A percentile compares a stretch with the other conserved stretches of the same genome.
phyloP scores from a whole-genome alignment of 1,140 invertebrate species.

The Drosophila punjabiensis region DNA sequence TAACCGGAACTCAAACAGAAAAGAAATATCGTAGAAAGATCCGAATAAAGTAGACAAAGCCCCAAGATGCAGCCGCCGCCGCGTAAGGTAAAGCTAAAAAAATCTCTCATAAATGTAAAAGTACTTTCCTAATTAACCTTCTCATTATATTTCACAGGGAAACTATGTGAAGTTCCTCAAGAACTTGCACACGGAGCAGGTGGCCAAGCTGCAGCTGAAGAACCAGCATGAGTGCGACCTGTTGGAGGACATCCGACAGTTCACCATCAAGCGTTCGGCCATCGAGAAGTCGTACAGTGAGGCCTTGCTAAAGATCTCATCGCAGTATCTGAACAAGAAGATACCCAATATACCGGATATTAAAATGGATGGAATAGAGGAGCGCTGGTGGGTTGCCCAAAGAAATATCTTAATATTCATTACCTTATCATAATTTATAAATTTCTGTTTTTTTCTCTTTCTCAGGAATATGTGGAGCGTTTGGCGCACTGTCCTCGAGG shows the following conservation, averaged over 20 bases:
- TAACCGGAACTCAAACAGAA: constrained; percentile 46
- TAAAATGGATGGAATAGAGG: constrained; percentile 94
- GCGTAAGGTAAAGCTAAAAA: constrained; percentile 73
- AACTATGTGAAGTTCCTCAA: constrained; percentile 95
- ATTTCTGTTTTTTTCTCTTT: neutral
- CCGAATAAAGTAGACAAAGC: constrained; percentile 51
- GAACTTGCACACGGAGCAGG: constrained; percentile 96
- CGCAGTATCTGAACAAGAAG: constrained; percentile 96
- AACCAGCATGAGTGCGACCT: constrained; percentile 98
- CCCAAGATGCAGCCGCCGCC: constrained; percentile 84
- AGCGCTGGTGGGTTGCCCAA: constrained; percentile 90
- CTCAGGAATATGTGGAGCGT: constrained; percentile 98
- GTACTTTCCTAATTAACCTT: neutral
- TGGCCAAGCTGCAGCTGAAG: constrained; percentile 95
- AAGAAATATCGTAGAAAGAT: constrained; percentile 31
- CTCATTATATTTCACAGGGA: constrained; percentile 87
- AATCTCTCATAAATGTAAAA: neutral
- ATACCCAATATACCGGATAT: constrained; percentile 96
- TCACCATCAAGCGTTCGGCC: constrained; percentile 95
- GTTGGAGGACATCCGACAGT: constrained; percentile 96
- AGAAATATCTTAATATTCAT: neutral
- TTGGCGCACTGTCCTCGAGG: constrained; percentile 97
- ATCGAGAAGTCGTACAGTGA: constrained; percentile 98
- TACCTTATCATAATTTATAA: no score
- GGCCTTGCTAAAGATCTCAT: constrained; percentile 95